Evolutionary conservation across 2,113 vertebrate species (phyloP), one percentile per base, ranked within the genome.

Genomic region (Willisornis vidua): DNA sequence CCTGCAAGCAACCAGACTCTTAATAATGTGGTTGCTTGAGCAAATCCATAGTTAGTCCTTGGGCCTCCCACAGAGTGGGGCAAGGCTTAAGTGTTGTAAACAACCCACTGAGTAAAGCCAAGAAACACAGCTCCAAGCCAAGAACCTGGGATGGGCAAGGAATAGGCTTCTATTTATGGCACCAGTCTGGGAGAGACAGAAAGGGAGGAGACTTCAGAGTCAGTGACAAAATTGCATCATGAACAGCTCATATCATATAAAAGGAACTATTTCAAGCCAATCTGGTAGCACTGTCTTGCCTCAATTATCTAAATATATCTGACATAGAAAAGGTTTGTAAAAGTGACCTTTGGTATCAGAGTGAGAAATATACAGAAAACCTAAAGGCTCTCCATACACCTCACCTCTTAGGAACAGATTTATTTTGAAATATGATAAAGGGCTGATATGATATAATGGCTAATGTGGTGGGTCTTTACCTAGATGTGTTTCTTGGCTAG

Each of bases 41-140:
- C 52, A 17, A 41, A 58, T 41, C 91, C 73, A 45, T 19, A 48
- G 78, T 90, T 92, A 96, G 91, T 55, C 80, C 89, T 71, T 37
- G 48, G 89, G 95, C 95, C 96, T 96, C 96, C 94, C 94, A 97
- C 89, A 74, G 87, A 87, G 86, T 10, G 41, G 65, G 85, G 70
- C 70, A 77, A 57, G 48, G 68, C 72, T 95, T 68, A 87, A 94
- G 76, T 71, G 78, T 70, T 77, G 84, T 91, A 92, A 97, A 96
- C 93, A 96, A 92, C 65, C 43, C 52, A 41, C 59, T 28, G 55
- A 90, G 73, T 29, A 71, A 86, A 90, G 92, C 83, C 86, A 95
- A 94, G 94, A 94, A 93, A 95, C 1, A 95, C 52, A 93, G 68
- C 72, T 90, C 52, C 26, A 20, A 90, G 89, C 93, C 94, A 92